phyloP scores from a whole-genome alignment of 2,113 vertebrate species.

The Plecturocebus donacophilus region DNA sequence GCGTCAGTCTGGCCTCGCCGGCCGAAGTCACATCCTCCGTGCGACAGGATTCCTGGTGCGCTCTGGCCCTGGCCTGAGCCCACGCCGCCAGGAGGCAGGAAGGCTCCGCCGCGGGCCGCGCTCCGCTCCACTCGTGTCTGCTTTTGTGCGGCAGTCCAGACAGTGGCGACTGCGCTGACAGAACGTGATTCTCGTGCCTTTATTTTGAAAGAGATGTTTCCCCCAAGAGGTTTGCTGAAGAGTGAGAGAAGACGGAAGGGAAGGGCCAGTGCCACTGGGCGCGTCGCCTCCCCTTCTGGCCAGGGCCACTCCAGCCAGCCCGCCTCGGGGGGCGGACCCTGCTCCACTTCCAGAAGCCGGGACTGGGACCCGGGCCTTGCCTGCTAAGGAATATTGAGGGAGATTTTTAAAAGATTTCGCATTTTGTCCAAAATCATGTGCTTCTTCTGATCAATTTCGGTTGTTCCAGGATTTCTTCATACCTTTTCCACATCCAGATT shows the following conservation, averaged over 20 bases:
- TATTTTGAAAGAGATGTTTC: slow-evolving; percentile 80
- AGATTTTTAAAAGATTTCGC: slow-evolving; percentile 53
- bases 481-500: slow-evolving; percentile 46
- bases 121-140: slow-evolving; percentile 44
- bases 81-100: slow-evolving; percentile 46
- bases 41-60: slow-evolving; percentile 96
- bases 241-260: slow-evolving; percentile 70
- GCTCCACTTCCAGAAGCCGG: not conserved
- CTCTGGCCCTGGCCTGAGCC: slow-evolving; percentile 94
- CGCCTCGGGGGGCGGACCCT: slow-evolving; percentile 62
- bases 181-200: slow-evolving; percentile 82
- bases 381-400: slow-evolving; percentile 57
- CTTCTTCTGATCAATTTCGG: slow-evolving; percentile 39
- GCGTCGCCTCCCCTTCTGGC: not conserved
- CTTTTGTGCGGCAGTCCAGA: slow-evolving; percentile 23
- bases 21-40: slow-evolving; percentile 92
- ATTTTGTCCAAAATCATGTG: slow-evolving; percentile 53
- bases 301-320: slow-evolving; percentile 49
- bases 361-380: slow-evolving; percentile 62
- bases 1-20: slow-evolving; percentile 91
- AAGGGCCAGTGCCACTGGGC: slow-evolving; percentile 52
- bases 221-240: slow-evolving; percentile 75
- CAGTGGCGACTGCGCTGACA: slow-evolving; percentile 67
- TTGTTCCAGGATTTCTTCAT: slow-evolving; percentile 75
- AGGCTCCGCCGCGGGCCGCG: not conserved